Percentiles rank a stretch among this genome's conserved stretches.
phyloP scores from a whole-genome alignment of 2,797 vertebrate species.

The Gallinago stenura region DNA sequence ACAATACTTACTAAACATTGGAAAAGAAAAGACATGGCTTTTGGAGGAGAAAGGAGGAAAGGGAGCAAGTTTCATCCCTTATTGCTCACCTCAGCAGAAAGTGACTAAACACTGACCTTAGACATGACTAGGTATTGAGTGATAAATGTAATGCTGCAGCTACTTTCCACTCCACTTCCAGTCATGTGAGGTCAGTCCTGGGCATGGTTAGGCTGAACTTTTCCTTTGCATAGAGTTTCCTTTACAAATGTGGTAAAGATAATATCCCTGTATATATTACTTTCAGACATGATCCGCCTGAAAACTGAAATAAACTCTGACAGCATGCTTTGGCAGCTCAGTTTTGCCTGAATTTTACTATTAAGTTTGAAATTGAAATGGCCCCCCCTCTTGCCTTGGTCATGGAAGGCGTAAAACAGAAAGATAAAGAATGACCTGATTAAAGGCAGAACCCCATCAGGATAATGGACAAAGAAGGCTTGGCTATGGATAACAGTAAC shows the following conservation, averaged over 20 bases:
- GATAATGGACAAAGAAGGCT: background rate
- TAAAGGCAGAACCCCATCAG: background rate
- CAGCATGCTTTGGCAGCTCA: background rate
- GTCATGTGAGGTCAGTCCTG: background rate
- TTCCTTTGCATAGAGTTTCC: background rate
- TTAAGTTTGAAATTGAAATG: background rate
- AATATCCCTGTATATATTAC: background rate
- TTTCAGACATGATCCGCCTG: background rate
- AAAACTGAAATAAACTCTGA: slow-evolving; percentile 5
- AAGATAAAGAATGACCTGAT: background rate
- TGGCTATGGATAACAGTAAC: background rate
- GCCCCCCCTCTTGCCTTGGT: background rate
- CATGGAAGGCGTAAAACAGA: background rate
- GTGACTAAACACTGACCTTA: background rate
- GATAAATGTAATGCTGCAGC: background rate
- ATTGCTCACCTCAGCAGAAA: background rate
- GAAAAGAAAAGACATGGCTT: background rate
- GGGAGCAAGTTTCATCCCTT: background rate
- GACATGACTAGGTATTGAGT: background rate
- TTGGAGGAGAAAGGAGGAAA: background rate
- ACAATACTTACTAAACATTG: background rate
- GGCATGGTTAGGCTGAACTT: background rate
- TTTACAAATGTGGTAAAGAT: background rate
- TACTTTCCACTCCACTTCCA: background rate
- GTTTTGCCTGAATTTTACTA: background rate